A percentile compares a stretch with the other conserved stretches of the same genome.
Evolutionary conservation across 1,140 invertebrate species (phyloP).

Genomic region (Saccostrea echinata): DNA sequence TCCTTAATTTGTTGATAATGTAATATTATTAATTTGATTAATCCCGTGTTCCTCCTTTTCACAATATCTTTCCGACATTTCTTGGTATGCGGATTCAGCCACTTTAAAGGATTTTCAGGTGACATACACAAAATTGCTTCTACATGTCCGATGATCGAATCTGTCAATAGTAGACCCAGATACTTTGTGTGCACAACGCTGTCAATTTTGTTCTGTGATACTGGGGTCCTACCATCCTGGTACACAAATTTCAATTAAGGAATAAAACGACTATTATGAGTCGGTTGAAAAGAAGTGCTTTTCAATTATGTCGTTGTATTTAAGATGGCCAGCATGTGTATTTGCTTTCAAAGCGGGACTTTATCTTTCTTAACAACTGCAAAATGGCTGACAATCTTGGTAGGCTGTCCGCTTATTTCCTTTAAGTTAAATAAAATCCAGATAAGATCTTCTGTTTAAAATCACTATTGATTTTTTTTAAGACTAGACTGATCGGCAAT

Average conservation of each 20-base stretch:
- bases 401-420: neutral
- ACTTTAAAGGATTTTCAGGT: no score
- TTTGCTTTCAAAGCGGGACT: neutral
- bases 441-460: constrained; percentile 32
- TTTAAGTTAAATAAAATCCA: neutral
- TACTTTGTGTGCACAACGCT: neutral
- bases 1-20: no score
- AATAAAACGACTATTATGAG: neutral
- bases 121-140: no score
- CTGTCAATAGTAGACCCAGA: neutral
- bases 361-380: constrained; percentile 1
- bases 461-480: neutral
- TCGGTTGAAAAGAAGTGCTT: neutral
- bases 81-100: no score
- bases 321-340: neutral
- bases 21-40: no score
- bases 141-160: neutral
- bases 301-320: constrained; percentile 13
- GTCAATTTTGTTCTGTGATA: neutral
- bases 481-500: neutral
- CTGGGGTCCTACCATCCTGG: neutral
- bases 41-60: no score
- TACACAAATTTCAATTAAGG: constrained; percentile 31
- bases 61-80: no score
- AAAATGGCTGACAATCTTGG: neutral